A percentile compares a stretch with the other conserved stretches of the same genome.
Conservation (phyloP, 2,113 vertebrate species). For the Puntigrus tetrazona region DNA sequence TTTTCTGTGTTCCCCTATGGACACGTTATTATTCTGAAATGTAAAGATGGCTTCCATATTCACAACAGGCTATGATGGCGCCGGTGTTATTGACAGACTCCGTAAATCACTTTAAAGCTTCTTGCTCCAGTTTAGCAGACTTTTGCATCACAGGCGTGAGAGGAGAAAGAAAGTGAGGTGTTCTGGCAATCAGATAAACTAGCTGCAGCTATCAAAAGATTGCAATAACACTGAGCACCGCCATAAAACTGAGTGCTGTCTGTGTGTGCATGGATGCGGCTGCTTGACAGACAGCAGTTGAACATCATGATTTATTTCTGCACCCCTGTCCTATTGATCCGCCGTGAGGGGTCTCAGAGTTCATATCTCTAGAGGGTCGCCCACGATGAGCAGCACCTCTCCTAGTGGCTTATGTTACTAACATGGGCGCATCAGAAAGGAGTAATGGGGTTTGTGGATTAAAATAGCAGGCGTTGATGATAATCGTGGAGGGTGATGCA, state of each 20-base stretch:
- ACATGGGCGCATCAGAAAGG: not conserved
- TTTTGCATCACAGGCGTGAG: conserved; percentile 41
- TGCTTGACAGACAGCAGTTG: conserved; percentile 53
- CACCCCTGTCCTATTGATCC: conserved; percentile 50
- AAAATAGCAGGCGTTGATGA: conserved; percentile 16
- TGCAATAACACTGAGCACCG: conserved; percentile 79
- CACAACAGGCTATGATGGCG: conserved; percentile 24
- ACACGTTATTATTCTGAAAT: conserved; percentile 24
- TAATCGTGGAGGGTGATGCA: not conserved
- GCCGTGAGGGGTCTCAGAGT: conserved; percentile 17
- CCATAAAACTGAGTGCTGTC: conserved; percentile 74
- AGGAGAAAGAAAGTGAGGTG: conserved; percentile 64
- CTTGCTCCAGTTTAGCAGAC: conserved; percentile 24
- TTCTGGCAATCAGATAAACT: conserved; percentile 81
- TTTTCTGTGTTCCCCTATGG: conserved; percentile 24
- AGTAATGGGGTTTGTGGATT: not conserved
- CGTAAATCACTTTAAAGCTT: conserved; percentile 23
- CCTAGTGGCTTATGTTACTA: conserved; percentile 10
- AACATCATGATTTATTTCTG: conserved; percentile 48
- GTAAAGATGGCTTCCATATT: conserved; percentile 32
- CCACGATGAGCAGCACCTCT: not conserved
- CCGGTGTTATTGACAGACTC: conserved; percentile 23
- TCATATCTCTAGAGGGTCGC: conserved; percentile 24
- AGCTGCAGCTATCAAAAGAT: conserved; percentile 80
- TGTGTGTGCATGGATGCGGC: conserved; percentile 15